Conservation (phyloP, 2,797 vertebrate species). For the Halcyon leucocephala region DNA sequence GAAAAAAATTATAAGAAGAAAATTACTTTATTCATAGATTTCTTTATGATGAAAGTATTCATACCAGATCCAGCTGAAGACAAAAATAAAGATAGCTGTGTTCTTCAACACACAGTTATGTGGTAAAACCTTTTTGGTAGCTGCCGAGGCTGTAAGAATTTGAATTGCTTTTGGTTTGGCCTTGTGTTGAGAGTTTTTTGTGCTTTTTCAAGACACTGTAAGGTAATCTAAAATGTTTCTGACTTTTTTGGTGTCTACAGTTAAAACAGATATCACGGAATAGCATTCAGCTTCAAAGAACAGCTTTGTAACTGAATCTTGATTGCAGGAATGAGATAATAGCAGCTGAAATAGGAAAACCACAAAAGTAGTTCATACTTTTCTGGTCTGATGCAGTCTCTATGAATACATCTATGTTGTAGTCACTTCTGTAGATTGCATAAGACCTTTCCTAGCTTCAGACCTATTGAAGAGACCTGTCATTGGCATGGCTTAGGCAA, state of each 20-base stretch:
- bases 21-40: not conserved
- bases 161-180: not conserved
- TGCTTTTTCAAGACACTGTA: not conserved
- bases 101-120: not conserved
- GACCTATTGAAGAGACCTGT: not conserved
- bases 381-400: not conserved
- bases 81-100: not conserved
- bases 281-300: conserved; percentile 6
- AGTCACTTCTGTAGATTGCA: not conserved
- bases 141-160: not conserved
- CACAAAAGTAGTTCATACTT: not conserved
- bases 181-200: not conserved
- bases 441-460: not conserved
- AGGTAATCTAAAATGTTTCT: not conserved
- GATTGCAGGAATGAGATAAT: not conserved
- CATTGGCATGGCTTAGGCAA: not conserved
- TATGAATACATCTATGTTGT: not conserved
- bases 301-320: not conserved
- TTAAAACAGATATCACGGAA: not conserved
- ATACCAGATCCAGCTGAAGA: not conserved
- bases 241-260: not conserved
- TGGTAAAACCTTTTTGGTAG: not conserved
- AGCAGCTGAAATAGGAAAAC: not conserved
- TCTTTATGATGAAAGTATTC: not conserved
- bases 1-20: not conserved